Percentiles rank a stretch among this genome's conserved stretches.
phyloP scores from a whole-genome alignment of 2,888 invertebrate species.

The Schizaphis graminum region DNA sequence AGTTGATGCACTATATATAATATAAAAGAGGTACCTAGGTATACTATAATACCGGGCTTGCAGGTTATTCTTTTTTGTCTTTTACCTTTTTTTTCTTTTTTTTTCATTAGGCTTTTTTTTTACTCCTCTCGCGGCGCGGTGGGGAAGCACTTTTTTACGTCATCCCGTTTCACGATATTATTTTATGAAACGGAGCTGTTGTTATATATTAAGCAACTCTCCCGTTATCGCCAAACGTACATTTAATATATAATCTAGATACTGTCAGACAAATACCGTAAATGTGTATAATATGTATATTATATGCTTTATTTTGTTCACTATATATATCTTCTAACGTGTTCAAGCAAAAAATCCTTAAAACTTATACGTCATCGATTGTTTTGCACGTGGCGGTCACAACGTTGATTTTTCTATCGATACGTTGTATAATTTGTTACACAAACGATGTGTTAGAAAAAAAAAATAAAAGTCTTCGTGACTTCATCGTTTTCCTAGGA shows the following conservation, averaged over 20 bases:
- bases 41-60: neutral
- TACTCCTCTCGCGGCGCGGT: neutral
- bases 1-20: neutral
- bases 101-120: neutral
- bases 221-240: neutral
- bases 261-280: neutral
- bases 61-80: neutral
- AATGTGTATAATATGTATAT: neutral
- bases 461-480: neutral
- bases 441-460: constrained; percentile 20
- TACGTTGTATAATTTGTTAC: neutral
- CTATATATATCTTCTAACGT: neutral
- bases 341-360: neutral
- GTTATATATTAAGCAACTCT: neutral
- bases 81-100: neutral
- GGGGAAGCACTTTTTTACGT: neutral
- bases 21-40: neutral
- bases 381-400: neutral
- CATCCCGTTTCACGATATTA: neutral
- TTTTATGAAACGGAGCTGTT: neutral
- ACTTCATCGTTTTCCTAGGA: constrained; percentile 29
- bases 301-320: neutral
- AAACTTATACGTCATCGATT: constrained; percentile 1
- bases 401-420: neutral
- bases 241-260: neutral